A percentile compares a stretch with the other conserved stretches of the same genome.
Conservation (phyloP, 2,888 invertebrate genomes). For the Terebella lapidaria region DNA sequence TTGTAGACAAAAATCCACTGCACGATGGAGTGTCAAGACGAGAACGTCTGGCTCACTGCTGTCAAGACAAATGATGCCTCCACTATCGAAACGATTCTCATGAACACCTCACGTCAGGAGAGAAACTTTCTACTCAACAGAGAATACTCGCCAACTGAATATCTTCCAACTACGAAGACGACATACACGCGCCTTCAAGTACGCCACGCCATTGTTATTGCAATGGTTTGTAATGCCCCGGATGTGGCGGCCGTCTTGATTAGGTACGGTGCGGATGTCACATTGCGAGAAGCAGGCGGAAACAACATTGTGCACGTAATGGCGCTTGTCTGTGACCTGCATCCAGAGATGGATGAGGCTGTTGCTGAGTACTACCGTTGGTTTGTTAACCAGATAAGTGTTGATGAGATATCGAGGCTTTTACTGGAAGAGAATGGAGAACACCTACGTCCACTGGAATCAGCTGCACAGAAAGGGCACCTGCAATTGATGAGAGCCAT, state of each 20-base stretch:
- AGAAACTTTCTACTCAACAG: too few species aligned
- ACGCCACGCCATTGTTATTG: too few species aligned
- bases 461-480: conserved; percentile 8
- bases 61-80: too few species aligned
- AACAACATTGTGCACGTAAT: conserved; percentile 12
- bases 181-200: too few species aligned
- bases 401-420: too few species aligned
- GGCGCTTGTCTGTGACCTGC: neutral
- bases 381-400: neutral
- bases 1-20: too few species aligned
- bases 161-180: too few species aligned
- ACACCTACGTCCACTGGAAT: conserved; percentile 12
- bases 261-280: conserved; percentile 1
- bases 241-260: conserved; percentile 4
- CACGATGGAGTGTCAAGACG: too few species aligned
- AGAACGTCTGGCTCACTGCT: too few species aligned
- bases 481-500: conserved; percentile 7
- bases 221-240: conserved; percentile 3
- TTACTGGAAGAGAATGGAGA: conserved; percentile 2
- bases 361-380: conserved; percentile 1
- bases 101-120: too few species aligned
- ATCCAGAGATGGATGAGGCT: neutral
- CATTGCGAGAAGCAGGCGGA: conserved; percentile 5
- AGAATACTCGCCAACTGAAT: too few species aligned
- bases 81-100: too few species aligned